Conservation (phyloP, 1,140 invertebrate species). For the Caenorhabditis tropicalis region DNA sequence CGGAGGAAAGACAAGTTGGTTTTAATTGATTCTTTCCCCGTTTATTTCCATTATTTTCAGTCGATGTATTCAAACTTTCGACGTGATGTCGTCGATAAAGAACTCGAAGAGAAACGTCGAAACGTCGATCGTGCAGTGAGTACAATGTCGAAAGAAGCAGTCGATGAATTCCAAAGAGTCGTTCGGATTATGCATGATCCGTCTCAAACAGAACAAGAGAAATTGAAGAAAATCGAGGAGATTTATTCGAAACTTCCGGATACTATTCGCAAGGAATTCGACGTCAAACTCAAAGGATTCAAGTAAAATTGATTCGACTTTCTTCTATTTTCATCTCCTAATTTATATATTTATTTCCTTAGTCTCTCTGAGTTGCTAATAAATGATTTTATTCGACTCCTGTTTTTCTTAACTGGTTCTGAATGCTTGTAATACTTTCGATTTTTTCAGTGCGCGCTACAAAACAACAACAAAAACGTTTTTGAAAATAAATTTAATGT, state of each 20-base stretch:
- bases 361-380: neutral
- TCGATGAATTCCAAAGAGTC: neutral
- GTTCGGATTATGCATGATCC: slow-evolving; percentile 34
- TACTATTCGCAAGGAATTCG: slow-evolving; percentile 17
- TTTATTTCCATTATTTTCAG: neutral
- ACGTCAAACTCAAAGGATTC: slow-evolving; percentile 19
- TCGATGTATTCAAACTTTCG: slow-evolving; percentile 15
- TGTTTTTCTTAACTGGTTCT: neutral
- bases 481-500: slow-evolving; percentile 41
- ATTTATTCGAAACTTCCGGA: slow-evolving; percentile 23
- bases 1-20: slow-evolving; percentile 20
- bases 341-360: too few relatives aligned
- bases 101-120: slow-evolving; percentile 2
- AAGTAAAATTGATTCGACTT: neutral
- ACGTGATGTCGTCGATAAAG: neutral
- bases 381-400: neutral
- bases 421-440: neutral
- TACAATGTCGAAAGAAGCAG: slow-evolving; percentile 23
- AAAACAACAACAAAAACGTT: slow-evolving; percentile 32
- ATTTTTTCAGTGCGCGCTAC: neutral
- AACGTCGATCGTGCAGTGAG: slow-evolving; percentile 9
- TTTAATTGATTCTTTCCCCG: neutral
- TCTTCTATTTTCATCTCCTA: neutral
- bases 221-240: slow-evolving; percentile 28
- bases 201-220: neutral